A percentile compares a stretch with the other conserved stretches of the same genome.
These are phyloP conservation scores for Heteromurus nitidus DNA, from an alignment of 2,888 invertebrate species.

Conservation along the genomic window DNA sequence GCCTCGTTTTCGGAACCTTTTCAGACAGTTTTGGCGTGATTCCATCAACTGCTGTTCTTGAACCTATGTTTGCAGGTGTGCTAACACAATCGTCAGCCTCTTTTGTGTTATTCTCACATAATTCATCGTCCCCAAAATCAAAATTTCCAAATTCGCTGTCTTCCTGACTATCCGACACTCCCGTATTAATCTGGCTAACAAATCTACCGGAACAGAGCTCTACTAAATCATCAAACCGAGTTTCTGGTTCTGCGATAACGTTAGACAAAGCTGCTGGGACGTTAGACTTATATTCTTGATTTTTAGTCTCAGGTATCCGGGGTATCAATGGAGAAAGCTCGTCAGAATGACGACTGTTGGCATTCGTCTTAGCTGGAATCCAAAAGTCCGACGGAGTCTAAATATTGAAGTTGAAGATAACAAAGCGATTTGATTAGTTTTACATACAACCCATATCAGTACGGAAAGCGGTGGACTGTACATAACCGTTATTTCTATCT, in stretches of 20 bases:
- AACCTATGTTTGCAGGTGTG: background rate
- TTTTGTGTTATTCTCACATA: background rate
- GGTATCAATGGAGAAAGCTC: slow-evolving; percentile 45
- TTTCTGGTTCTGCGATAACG: slow-evolving; percentile 44
- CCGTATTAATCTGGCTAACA: slow-evolving; percentile 74
- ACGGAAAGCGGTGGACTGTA: too few species aligned
- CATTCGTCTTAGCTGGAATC: slow-evolving; percentile 46
- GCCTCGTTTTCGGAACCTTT: slow-evolving; percentile 45
- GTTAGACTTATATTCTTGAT: background rate
- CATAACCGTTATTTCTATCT: too few species aligned
- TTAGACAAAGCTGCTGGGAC: slow-evolving; percentile 1
- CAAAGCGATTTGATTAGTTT: background rate
- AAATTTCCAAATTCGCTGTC: slow-evolving; percentile 67
- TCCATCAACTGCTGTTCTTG: slow-evolving; percentile 26
- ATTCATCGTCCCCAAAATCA: slow-evolving; percentile 67
- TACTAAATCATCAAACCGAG: slow-evolving; percentile 74
- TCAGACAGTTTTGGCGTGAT: slow-evolving; percentile 46
- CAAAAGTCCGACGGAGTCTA: slow-evolving; percentile 48
- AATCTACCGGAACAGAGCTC: slow-evolving; percentile 80
- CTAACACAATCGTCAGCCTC: background rate
- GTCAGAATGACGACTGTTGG: slow-evolving; percentile 17
- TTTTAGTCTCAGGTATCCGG: background rate
- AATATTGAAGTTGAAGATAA: slow-evolving; percentile 7
- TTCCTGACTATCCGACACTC: slow-evolving; percentile 61
- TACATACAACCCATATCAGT: background rate